Evolutionary conservation across 2,113 vertebrate species (phyloP).

Genomic region (Hiodon tergisus): DNA sequence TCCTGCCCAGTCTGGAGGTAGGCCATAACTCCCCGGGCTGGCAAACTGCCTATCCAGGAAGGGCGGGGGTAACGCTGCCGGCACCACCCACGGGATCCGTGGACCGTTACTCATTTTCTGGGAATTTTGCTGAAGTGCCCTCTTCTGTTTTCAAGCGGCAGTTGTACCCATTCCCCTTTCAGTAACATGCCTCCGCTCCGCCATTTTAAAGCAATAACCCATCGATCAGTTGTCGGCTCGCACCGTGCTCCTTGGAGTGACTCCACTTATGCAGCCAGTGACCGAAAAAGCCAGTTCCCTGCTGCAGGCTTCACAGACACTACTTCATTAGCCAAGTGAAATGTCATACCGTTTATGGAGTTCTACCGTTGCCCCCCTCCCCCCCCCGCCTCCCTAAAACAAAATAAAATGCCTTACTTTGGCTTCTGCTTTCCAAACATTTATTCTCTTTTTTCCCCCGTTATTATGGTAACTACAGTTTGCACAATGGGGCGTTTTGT

Average conservation of each 20-base stretch:
- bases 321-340: not conserved
- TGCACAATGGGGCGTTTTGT: not conserved
- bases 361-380: not conserved
- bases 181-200: not conserved
- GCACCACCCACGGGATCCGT: conserved; percentile 7
- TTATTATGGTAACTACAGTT: not conserved
- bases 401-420: conserved; percentile 4
- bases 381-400: too few relatives aligned
- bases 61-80: not conserved
- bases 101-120: not conserved
- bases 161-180: conserved; percentile 17
- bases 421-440: not conserved
- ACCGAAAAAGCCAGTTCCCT: not conserved
- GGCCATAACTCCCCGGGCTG: too few relatives aligned
- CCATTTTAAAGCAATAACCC: conserved; percentile 20
- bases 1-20: too few relatives aligned
- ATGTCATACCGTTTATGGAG: not conserved
- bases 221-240: not conserved
- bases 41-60: not conserved
- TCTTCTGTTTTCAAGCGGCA: conserved; percentile 15
- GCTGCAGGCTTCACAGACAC: not conserved
- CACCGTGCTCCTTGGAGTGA: conserved; percentile 1
- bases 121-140: conserved; percentile 10
- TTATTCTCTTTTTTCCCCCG: not conserved
- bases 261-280: not conserved